These are phyloP conservation scores for Enteromius treurensis DNA, from an alignment of 2,797 vertebrate species.

Conservation along the genomic window DNA sequence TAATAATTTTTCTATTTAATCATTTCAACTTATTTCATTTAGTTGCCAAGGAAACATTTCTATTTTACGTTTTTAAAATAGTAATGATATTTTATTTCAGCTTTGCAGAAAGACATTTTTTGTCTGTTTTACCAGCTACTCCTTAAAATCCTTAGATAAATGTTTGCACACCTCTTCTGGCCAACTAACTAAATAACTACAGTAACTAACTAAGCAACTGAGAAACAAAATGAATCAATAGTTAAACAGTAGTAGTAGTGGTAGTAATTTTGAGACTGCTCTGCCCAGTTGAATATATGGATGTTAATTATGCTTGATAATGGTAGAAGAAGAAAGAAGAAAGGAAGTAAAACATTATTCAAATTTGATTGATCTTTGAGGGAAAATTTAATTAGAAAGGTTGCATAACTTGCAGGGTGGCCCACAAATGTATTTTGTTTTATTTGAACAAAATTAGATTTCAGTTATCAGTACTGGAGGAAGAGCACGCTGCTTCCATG, in stretches of 20 bases:
- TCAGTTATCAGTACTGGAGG: slow-evolving; percentile 19
- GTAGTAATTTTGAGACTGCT: neutral
- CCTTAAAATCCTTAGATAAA: neutral
- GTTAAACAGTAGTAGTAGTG: neutral
- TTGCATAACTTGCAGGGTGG: neutral
- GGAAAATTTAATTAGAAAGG: slow-evolving; percentile 5
- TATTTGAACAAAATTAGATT: slow-evolving; percentile 39
- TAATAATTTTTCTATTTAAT: neutral
- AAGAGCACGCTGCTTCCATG: slow-evolving; percentile 20
- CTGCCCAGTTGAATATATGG: neutral
- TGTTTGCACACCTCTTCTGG: neutral
- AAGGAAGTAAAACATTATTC: slow-evolving; percentile 18
- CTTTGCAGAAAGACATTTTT: neutral
- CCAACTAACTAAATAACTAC: neutral
- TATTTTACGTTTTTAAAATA: neutral
- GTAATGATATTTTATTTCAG: neutral
- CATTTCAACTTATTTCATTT: neutral
- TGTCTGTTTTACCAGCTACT: neutral
- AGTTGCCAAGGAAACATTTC: neutral
- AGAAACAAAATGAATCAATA: neutral
- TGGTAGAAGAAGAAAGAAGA: slow-evolving; percentile 8
- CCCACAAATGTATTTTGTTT: slow-evolving; percentile 10
- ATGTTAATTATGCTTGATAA: slow-evolving; percentile 26
- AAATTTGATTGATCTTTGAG: neutral
- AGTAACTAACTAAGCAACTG: neutral